phyloP scores from a whole-genome alignment of 2,888 invertebrate species.

The Hirtodrosophila histrioides region DNA sequence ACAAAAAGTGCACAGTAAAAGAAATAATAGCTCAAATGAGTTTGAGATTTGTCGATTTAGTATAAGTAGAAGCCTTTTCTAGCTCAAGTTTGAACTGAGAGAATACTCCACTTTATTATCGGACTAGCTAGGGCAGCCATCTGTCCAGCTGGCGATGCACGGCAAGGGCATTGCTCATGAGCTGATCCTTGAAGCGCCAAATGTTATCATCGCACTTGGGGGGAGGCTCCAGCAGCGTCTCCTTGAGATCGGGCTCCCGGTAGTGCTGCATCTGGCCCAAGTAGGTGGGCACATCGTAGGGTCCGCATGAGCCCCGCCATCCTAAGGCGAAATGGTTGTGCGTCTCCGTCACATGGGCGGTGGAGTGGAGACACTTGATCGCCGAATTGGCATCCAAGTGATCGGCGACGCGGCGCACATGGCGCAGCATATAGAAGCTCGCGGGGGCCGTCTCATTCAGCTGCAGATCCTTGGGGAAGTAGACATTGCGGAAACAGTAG shows the following conservation, averaged over 20 bases:
- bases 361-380: conserved; percentile 96
- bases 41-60: no score
- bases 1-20: no score
- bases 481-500: conserved; percentile 94
- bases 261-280: conserved; percentile 96
- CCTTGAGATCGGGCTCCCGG: conserved; percentile 91
- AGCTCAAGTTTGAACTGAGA: no score
- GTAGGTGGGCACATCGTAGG: conserved; percentile 90
- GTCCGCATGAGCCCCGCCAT: conserved; percentile 92
- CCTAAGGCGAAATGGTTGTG: conserved; percentile 96
- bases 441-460: conserved; percentile 91
- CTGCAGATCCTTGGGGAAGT: conserved; percentile 92
- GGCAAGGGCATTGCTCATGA: conserved; percentile 30
- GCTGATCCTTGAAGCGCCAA: conserved; percentile 50
- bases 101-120: no score
- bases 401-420: conserved; percentile 93
- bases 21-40: no score
- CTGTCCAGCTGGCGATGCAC: conserved; percentile 35
- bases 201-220: conserved; percentile 90
- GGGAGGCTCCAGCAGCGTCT: conserved; percentile 88
- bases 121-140: conserved; percentile 3
- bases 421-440: conserved; percentile 95
- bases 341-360: conserved; percentile 91
- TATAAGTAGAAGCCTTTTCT: no score
- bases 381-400: conserved; percentile 94